Evolutionary conservation across 2,113 vertebrate genomes (phyloP).

Genomic region (Corythoichthys haematopterus): DNA sequence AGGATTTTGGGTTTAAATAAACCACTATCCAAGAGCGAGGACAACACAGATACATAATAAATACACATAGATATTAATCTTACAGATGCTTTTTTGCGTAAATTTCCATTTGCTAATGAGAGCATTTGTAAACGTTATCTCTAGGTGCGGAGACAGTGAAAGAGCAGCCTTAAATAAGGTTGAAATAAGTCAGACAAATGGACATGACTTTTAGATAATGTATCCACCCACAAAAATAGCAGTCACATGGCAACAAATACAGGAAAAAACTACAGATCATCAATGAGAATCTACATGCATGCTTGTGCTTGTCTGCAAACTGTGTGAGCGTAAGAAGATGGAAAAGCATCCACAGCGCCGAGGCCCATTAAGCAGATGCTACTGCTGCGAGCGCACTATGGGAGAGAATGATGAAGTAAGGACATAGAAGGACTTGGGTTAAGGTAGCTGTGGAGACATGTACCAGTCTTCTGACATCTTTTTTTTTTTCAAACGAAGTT

Average conservation of each 20-base stretch:
- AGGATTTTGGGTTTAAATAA: conserved; percentile 27
- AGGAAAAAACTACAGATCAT: not conserved
- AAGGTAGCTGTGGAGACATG: conserved; percentile 29
- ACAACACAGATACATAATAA: not conserved
- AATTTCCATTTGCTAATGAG: conserved; percentile 31
- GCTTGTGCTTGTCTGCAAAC: conserved; percentile 14
- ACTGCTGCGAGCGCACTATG: conserved; percentile 41
- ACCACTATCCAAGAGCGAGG: conserved; percentile 15
- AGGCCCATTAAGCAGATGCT: conserved; percentile 83
- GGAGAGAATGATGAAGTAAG: conserved; percentile 34
- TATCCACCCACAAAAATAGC: not conserved
- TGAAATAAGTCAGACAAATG: not conserved
- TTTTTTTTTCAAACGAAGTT: conserved; percentile 29
- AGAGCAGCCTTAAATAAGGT: not conserved
- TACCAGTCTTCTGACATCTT: conserved; percentile 29
- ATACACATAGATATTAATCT: conserved; percentile 13
- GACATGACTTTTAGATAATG: not conserved
- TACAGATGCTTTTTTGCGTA: conserved; percentile 15
- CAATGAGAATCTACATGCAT: conserved; percentile 2
- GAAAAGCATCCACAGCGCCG: conserved; percentile 66
- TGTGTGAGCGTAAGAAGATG: conserved; percentile 29
- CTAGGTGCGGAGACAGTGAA: conserved; percentile 2
- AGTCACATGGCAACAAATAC: not conserved
- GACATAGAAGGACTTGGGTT: conserved; percentile 27
- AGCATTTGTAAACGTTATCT: conserved; percentile 12